Percentiles rank a stretch among this genome's conserved stretches.
Conservation (phyloP, 1,140 invertebrate genomes). For the Ruditapes philippinarum region DNA sequence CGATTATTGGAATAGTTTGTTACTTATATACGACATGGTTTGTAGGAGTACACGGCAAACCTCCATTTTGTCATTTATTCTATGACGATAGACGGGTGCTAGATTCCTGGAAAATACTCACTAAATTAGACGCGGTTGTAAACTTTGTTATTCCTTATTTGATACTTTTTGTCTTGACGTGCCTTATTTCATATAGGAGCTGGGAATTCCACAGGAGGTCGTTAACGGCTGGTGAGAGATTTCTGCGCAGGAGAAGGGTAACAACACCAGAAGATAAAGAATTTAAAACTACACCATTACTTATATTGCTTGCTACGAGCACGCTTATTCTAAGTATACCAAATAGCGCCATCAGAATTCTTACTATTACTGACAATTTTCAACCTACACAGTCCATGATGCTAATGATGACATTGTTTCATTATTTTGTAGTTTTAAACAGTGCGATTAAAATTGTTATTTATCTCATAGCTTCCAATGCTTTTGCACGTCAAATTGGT, state of each 20-base stretch:
- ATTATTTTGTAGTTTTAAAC: conserved; percentile 53
- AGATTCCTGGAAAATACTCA: conserved; percentile 59
- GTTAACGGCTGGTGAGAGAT: conserved; percentile 17
- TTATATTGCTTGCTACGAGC: conserved; percentile 32
- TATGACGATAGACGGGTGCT: conserved; percentile 13
- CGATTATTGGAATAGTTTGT: conserved; percentile 69
- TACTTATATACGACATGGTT: conserved; percentile 77
- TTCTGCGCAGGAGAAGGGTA: conserved; percentile 33
- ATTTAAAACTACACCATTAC: conserved; percentile 62
- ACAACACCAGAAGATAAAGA: conserved; percentile 43
- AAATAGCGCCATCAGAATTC: conserved; percentile 32
- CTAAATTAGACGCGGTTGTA: conserved; percentile 65
- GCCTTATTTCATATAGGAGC: conserved; percentile 62
- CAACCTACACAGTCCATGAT: conserved; percentile 18
- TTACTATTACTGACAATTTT: not conserved
- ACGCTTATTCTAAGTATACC: conserved; percentile 44
- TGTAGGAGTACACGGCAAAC: conserved; percentile 58
- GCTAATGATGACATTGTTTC: conserved; percentile 26
- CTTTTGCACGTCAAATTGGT: conserved; percentile 35
- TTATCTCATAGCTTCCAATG: conserved; percentile 44
- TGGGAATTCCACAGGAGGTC: conserved; percentile 45
- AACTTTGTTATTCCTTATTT: conserved; percentile 69
- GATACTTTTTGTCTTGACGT: conserved; percentile 62
- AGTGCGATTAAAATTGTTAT: conserved; percentile 54
- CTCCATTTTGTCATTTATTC: conserved; percentile 13